Base-by-base conservation (phyloP, 2,888 invertebrate species). In the Pinctada fucata region DNA sequence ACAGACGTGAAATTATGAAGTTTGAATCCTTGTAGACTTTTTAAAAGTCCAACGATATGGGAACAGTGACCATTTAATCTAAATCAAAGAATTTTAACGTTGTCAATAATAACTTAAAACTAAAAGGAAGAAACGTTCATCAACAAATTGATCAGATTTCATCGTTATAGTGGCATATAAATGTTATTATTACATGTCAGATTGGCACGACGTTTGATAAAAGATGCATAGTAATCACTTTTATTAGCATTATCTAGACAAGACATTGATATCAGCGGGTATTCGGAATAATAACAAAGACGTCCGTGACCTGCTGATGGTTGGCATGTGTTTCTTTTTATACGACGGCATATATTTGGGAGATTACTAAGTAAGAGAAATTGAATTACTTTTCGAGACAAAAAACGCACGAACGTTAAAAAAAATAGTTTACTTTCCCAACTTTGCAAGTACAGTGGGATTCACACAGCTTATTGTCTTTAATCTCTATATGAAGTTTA, bases 1-100 rank as follows among this genome's bases (percentile, higher is more conserved):
- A 80, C 73, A 51, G 52, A 10, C 4, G 72, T 75, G 13, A 82
- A 81, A 72, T 82, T 82, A 65, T 76, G 83, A 0, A 79, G 76
- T 69, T 81, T 82, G 47, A 82, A 74, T 2, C 82, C 82, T 69
- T 81, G 80, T 13, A 82, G 77, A 5, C 78, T 49, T 65, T 82
- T 83, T 10, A 82, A 8, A 16, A 82, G 70, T 13, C 80, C 82
- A 52, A 82, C 71, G 48, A 82, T 69, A 68, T 83, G 83, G 8
- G 77, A 73, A 66, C 80, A 83, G 45, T 75, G 75, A n/a, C 80
- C 81, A 78, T 64, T 72, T 49, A 78, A 16, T 63, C 81, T 83
- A 76, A 65, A 80, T 78, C 13, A 75, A 75, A 75, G 65, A 78
- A 58, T 63, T 8, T 3, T 3, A 47, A 4, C 8, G 68, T 5